Conservation (phyloP, 2,113 vertebrate species). For the Ramphastos sulfuratus region DNA sequence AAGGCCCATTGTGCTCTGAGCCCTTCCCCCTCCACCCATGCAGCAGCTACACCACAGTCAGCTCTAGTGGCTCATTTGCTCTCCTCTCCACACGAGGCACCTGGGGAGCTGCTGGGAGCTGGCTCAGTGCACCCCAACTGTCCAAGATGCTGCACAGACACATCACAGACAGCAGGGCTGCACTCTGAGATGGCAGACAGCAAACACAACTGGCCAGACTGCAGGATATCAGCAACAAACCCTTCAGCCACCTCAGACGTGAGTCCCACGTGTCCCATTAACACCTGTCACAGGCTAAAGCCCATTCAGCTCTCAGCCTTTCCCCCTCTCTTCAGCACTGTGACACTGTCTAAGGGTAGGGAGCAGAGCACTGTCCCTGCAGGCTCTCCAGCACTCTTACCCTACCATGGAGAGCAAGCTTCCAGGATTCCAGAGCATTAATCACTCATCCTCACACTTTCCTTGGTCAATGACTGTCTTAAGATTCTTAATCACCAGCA, state of each 20-base stretch:
- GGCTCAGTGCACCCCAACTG: too few species aligned
- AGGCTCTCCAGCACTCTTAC: neutral
- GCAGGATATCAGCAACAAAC: too few species aligned
- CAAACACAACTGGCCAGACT: too few species aligned
- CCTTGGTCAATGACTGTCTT: neutral
- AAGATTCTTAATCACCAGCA: neutral
- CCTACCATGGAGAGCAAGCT: neutral
- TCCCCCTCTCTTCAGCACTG: neutral
- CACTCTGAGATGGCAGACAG: too few species aligned
- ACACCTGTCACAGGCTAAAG: neutral
- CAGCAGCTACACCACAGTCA: neutral
- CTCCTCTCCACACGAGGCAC: too few species aligned
- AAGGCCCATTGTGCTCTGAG: neutral
- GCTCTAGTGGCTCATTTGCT: too few species aligned
- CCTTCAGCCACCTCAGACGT: too few species aligned
- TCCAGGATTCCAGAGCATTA: neutral
- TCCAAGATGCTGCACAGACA: too few species aligned
- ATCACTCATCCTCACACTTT: neutral
- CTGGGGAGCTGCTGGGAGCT: too few species aligned
- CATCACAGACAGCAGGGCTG: too few species aligned
- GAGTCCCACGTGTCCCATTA: neutral
- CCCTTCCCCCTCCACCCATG: neutral
- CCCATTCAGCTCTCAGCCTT: neutral
- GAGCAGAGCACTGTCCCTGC: neutral
- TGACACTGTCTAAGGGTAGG: rapidly evolving